Evolutionary conservation across 2,113 vertebrate species (phyloP), one percentile per base, ranked within the genome.

Genomic region (Tympanuchus pallidicinctus): DNA sequence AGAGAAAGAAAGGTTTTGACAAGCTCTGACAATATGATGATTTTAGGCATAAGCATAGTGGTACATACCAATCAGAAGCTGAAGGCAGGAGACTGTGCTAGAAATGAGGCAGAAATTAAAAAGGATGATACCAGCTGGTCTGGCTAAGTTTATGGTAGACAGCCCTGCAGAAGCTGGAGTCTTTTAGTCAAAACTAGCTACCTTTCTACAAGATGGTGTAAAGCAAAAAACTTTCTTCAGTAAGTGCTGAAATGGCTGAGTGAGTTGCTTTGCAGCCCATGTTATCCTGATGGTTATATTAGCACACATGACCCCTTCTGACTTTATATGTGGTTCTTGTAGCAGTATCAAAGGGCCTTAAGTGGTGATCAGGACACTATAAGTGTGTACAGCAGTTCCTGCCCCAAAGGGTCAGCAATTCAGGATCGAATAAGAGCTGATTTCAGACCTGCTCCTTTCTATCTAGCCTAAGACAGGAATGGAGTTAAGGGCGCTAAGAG

Each of bases 31-130:
- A 95, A 7, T 64, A 76, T 92, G 93, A 90, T 90, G 86, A 93
- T 94, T 93, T 94, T 88, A 89, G 92, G 87, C 91, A 94, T 92
- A 94, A 95, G 72, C 69, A 36, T 88, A 83, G 86, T 81, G n/a
- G 65, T 86, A 84, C 52, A 18, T 56, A 86, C 79, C 85, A 86
- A 92, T 83, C 73, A 83, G 90, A 75, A 81, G 69, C 22, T 74
- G 70, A 74, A 93, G 52, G 47, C 3, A 1, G 80, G 61, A 0
- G 1, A 77, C 60, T 74, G 5, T 81, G 17, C 50, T 72, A 14
- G 75, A 81, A 81, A 64, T 48, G 28, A 93, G 50, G 69, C 40
- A 80, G 79, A 77, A 94, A 70, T 95, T 81, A 43, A 77, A 87
- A 91, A 77, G 86, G 69, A 71, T 0, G 0, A 30, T 47, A 64